A percentile compares a stretch with the other conserved stretches of the same genome.
phyloP scores from a whole-genome alignment of 2,113 vertebrate genomes.

The Osmerus mordax region DNA sequence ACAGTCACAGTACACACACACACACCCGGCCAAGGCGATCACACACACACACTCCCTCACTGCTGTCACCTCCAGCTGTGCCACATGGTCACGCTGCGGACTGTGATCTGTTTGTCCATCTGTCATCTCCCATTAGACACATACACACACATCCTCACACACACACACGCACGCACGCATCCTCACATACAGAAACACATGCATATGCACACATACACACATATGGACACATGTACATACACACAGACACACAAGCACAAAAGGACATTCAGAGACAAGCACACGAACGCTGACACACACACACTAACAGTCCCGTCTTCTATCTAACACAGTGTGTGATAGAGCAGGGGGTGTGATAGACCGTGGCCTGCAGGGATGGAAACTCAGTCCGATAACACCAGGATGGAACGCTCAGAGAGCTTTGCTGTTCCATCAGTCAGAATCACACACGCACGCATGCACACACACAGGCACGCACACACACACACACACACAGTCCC shows the following conservation, averaged over 20 bases:
- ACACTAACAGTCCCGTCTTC: no score
- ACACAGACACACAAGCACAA: not conserved
- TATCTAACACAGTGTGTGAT: not conserved
- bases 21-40: slow-evolving; percentile 3
- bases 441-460: not conserved
- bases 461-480: not conserved
- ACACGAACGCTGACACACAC: no score
- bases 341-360: slow-evolving; percentile 12
- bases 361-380: slow-evolving; percentile 10
- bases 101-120: slow-evolving; percentile 45
- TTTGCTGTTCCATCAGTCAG: not conserved
- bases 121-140: slow-evolving; percentile 25
- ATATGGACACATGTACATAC: not conserved
- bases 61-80: slow-evolving; percentile 44
- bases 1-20: not conserved
- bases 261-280: not conserved
- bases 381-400: slow-evolving; percentile 38
- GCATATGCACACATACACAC: not conserved
- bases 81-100: slow-evolving; percentile 39
- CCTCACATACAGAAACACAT: not conserved
- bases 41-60: slow-evolving; percentile 3
- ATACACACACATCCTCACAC: not conserved
- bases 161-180: not conserved
- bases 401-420: slow-evolving; percentile 19
- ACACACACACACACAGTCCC: not conserved